Percentiles rank a stretch among this genome's conserved stretches.
Conservation (phyloP, 1,140 invertebrate species). For the Lanistes nyassanus region DNA sequence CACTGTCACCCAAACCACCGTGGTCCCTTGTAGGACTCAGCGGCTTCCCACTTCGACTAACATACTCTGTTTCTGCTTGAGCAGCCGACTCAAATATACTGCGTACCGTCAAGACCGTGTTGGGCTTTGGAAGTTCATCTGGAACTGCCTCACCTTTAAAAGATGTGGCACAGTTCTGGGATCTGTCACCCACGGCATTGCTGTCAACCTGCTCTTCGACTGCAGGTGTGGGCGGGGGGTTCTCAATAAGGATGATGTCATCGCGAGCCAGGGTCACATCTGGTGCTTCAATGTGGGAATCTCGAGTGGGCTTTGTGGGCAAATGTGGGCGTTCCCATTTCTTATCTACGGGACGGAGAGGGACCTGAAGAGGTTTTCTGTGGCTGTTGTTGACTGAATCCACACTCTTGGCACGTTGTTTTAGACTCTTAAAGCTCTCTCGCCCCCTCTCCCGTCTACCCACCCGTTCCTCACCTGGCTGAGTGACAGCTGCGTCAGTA, state of each 20-base stretch:
- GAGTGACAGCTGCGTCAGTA: constrained; percentile 2
- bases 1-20: not conserved
- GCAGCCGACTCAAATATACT: constrained; percentile 52
- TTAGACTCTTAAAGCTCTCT: not conserved
- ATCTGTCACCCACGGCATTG: not conserved
- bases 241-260: constrained; percentile 59
- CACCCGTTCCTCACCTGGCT: not conserved
- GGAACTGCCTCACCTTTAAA: constrained; percentile 23
- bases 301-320: constrained; percentile 21
- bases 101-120: constrained; percentile 53
- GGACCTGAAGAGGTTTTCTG: constrained; percentile 12
- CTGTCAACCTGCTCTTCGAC: constrained; percentile 20
- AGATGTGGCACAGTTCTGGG: constrained; percentile 8
- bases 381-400: constrained; percentile 17
- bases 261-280: constrained; percentile 51
- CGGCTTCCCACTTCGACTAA: not conserved
- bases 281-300: constrained; percentile 37
- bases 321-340: constrained; percentile 14
- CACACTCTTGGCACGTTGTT: constrained; percentile 21
- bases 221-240: constrained; percentile 12
- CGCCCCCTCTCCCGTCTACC: not conserved
- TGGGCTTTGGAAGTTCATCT: constrained; percentile 57
- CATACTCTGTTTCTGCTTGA: not conserved
- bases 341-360: constrained; percentile 27
- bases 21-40: constrained; percentile 8